Base-by-base conservation (phyloP, 2,113 vertebrate species). In the Trichechus manatus region DNA sequence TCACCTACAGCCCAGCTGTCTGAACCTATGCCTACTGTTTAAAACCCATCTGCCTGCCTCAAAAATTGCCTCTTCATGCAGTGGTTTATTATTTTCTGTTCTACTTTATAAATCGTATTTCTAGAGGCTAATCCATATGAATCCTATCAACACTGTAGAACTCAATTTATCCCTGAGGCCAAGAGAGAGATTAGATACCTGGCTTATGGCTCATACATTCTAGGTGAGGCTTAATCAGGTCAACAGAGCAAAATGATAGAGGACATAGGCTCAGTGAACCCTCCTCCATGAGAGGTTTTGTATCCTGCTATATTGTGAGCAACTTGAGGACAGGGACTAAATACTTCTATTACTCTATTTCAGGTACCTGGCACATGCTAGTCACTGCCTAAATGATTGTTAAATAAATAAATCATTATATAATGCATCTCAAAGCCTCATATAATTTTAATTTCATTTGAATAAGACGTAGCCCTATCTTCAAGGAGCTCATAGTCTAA, bases 1-100 rank as follows among this genome's bases (percentile, higher is more conserved):
- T 94, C 50, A 31, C 22, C 20, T 70, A 39, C 29, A 64, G 47
- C 31, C 25, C 53, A 72, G 27, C 31, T 95, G n/a, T 63, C 50
- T 87, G 63, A 56, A 17, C n/a, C n/a, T 83, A 31, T 70, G 59
- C 33, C 33, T 83, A 20, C n/a, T 80, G 10, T 89, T 93, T 91
- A 94, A 89, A 95, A 86, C 83, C 86, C 61, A 94, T 88, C 72
- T 95, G 82, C 31, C 74, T 50, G 13, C 23, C 77, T 96, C 74
- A 84, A 92, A 93, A 97, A 95, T 44, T 92, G 39, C 70, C 44
- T 96, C 56, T 89, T 56, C 39, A 9, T 78, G 83, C 19, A 25
- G 31, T 31, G 36, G 25, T 95, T 96, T 96, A 94, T 94, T 96
- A 70, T 94, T 97, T 97, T 91, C 72, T 97, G 59, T 96, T 97